Base-by-base conservation (phyloP, 2,113 vertebrate species). In the Ivindomyrus marchei region DNA sequence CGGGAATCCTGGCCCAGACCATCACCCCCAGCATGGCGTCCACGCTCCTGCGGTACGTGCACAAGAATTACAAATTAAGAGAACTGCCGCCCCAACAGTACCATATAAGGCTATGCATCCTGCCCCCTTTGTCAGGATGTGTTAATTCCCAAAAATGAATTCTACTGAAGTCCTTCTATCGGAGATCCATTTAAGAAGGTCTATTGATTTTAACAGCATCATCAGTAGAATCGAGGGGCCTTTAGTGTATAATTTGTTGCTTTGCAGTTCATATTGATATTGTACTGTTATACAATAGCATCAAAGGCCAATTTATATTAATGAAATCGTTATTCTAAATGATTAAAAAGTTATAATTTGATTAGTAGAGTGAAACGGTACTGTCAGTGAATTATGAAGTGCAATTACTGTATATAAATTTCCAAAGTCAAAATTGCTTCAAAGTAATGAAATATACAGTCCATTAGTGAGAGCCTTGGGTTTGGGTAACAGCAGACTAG, bases 1-100 rank as follows among this genome's bases (percentile, higher is more conserved):
- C 97, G 6, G n/a, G 27, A 45, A 97, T 99, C 90, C 96, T 94
- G 77, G 98, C 98, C 27, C 98, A 99, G 92, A 97, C 97, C 0
- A 96, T 99, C 94, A 97, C 97, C 0, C 93, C 94, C 36, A 3
- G 7, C 0, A 87, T 88, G 89, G 97, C 95, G 5, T 0, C 2
- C 1, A 17, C 1, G 4, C 94, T 99, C 10, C 93, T 97, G 21
- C 10, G 46, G 98, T 99, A 95, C 94, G 94, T 4, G 6, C 36
- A 13, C 45, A 4, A 3, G 56, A n/a, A 58, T n/a, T 27, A 1
- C n/a, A 27, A 66, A 66, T 27, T 27, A 27, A 10, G 24, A 3
- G 24, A 66, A 66, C 11, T 27, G 2, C 24, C n/a, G 24, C 58
- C 58, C 58, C 58, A 27, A 9, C 58, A 11, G 24, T 0, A 66